These are phyloP conservation scores for Mactromeris polynyma DNA, from an alignment of 2,888 invertebrate genomes.

Conservation along the genomic window DNA sequence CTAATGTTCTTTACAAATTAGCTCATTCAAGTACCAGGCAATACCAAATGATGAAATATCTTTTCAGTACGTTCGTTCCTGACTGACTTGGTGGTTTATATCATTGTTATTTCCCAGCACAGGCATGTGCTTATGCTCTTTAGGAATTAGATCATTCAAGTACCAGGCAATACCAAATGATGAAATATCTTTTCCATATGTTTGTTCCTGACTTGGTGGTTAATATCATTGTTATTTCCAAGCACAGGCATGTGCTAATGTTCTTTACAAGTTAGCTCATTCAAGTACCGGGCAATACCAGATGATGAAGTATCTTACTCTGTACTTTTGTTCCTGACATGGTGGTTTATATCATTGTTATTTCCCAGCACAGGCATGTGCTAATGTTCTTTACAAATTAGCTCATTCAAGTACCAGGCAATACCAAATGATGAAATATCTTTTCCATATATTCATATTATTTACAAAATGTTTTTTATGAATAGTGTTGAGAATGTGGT, in stretches of 20 bases:
- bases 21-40: neutral
- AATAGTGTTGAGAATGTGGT: no score
- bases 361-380: constrained; percentile 23
- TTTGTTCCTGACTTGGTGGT: neutral
- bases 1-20: constrained; percentile 27
- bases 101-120: constrained; percentile 27
- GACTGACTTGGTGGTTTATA: neutral
- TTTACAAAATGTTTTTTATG: neutral
- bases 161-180: neutral
- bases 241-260: constrained; percentile 12
- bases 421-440: neutral
- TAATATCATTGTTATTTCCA: neutral
- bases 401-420: constrained; percentile 28
- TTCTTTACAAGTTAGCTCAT: neutral
- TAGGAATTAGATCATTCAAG: neutral
- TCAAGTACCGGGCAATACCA: neutral
- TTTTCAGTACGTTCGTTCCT: neutral
- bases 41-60: neutral
- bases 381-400: constrained; percentile 19
- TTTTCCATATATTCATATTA: neutral
- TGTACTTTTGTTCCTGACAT: neutral
- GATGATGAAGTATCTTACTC: neutral
- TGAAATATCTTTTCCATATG: neutral
- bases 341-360: neutral
- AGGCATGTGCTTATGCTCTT: constrained; percentile 44